Evolutionary conservation across 2,797 vertebrate genomes (phyloP).

Genomic region (Aselliscus stoliczkanus): DNA sequence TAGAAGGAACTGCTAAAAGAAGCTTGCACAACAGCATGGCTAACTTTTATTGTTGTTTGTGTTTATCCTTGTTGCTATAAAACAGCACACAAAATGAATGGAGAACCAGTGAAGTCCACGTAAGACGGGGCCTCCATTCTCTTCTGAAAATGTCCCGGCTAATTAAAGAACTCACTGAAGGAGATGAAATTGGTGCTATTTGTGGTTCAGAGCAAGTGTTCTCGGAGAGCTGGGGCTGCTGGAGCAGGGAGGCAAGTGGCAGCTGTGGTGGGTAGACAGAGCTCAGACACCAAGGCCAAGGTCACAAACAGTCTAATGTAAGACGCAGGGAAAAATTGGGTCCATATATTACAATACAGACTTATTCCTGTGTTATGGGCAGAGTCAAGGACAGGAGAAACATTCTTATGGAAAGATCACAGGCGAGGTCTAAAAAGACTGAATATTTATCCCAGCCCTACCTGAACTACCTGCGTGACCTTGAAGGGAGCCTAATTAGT

Average conservation of each 20-base stretch:
- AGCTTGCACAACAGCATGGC: rapidly evolving
- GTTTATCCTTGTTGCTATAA: background rate
- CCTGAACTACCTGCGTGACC: background rate
- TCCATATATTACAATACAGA: background rate
- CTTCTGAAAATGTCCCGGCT: background rate
- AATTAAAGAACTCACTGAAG: background rate
- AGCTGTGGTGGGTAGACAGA: background rate
- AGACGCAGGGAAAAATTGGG: background rate
- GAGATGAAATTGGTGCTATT: background rate
- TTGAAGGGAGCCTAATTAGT: background rate
- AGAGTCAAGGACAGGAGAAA: background rate
- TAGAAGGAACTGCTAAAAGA: background rate
- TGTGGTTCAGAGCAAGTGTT: background rate
- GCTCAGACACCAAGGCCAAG: background rate
- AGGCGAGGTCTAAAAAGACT: background rate
- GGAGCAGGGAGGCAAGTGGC: background rate
- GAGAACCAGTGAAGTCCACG: background rate
- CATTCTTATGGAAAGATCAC: background rate
- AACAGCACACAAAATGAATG: background rate
- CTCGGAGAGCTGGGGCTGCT: background rate
- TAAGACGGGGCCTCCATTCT: background rate
- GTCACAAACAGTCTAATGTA: background rate
- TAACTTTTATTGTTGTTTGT: background rate
- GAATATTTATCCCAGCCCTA: background rate
- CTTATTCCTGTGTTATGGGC: background rate